phyloP scores from a whole-genome alignment of 2,888 invertebrate species.

The Tricholauxania praeusta region DNA sequence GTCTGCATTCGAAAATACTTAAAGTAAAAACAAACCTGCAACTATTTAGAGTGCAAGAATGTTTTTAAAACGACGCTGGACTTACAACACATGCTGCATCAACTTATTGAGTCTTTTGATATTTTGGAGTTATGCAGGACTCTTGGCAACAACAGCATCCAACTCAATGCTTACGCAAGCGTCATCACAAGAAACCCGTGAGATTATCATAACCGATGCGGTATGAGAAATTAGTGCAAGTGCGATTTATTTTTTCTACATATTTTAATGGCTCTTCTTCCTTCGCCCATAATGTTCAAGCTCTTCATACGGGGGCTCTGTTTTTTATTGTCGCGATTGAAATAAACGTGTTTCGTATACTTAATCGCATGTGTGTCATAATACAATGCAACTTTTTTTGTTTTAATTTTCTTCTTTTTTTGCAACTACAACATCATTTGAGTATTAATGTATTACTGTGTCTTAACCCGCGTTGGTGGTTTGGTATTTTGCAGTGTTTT shows the following conservation, averaged over 20 bases:
- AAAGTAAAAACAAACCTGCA: too few relatives aligned
- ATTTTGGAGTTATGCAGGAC: conserved; percentile 36
- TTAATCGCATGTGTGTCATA: conserved; percentile 27
- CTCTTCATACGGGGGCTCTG: conserved; percentile 2
- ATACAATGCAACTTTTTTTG: background rate
- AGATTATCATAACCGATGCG: conserved; percentile 66
- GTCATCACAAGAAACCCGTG: conserved; percentile 53
- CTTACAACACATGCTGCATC: conserved; percentile 39
- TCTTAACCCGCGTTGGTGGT: too few relatives aligned
- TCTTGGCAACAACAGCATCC: conserved; percentile 43
- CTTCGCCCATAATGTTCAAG: background rate
- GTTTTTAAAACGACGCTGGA: conserved; percentile 43
- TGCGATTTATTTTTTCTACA: background rate
- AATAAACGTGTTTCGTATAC: conserved; percentile 19
- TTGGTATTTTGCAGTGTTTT: too few relatives aligned
- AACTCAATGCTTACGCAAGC: conserved; percentile 43
- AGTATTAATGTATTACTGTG: too few relatives aligned
- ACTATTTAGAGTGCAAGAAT: too few relatives aligned
- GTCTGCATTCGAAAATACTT: too few relatives aligned
- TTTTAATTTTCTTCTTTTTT: too few relatives aligned
- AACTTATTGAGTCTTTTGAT: background rate
- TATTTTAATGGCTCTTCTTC: background rate
- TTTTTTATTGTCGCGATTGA: background rate
- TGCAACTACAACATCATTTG: too few relatives aligned
- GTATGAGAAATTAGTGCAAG: conserved; percentile 52